Conservation (phyloP, 2,113 vertebrate species). For the Artemisiospiza belli region DNA sequence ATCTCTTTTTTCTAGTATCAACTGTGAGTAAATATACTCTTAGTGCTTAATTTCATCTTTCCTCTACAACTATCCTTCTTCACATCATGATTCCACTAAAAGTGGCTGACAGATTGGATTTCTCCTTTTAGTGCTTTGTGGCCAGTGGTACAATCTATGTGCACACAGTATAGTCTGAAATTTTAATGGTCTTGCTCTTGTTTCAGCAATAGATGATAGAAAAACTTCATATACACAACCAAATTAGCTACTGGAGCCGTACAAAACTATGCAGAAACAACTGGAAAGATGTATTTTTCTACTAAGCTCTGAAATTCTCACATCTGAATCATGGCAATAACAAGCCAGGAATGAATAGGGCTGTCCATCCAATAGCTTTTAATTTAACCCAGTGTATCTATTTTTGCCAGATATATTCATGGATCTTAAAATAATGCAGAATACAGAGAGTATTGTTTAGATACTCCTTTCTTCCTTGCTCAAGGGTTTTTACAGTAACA, state of each 20-base stretch:
- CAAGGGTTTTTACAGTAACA: not conserved
- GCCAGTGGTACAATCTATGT: not conserved
- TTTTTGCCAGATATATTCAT: not conserved
- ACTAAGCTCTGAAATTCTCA: not conserved
- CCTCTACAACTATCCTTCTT: not conserved
- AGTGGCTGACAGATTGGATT: not conserved
- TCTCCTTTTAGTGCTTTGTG: not conserved
- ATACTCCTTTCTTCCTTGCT: not conserved
- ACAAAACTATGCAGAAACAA: not conserved
- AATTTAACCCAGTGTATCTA: not conserved
- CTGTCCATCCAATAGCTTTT: not conserved
- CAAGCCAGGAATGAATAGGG: not conserved
- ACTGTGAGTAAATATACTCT: not conserved
- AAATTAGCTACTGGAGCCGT: not conserved
- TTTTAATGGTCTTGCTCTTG: not conserved
- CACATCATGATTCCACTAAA: not conserved
- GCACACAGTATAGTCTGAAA: not conserved
- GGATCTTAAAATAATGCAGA: not conserved
- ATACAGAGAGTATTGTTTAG: not conserved
- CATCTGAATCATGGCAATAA: not conserved
- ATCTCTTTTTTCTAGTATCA: not conserved
- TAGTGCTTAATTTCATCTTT: not conserved
- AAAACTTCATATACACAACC: not conserved
- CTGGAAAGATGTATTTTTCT: not conserved
- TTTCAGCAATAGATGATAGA: not conserved